phyloP scores from a whole-genome alignment of 2,888 invertebrate genomes.

The Clivina fossor region DNA sequence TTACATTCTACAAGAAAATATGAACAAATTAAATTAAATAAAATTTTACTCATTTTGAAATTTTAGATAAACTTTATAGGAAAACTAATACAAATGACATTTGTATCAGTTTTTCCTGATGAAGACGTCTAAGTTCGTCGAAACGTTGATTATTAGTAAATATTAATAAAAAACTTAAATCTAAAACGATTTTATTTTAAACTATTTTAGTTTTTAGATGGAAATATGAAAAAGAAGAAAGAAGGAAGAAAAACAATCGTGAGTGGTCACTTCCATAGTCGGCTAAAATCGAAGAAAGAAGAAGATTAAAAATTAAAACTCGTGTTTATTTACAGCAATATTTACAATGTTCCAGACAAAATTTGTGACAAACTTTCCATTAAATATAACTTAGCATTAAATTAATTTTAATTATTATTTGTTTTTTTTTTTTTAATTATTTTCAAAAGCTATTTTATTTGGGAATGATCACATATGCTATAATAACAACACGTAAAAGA shows the following conservation, averaged over 20 bases:
- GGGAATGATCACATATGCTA: constrained; percentile 29
- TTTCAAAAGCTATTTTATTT: constrained; percentile 17
- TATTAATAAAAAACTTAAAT: too few species aligned
- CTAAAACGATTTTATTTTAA: too few species aligned
- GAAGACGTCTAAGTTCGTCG: too few species aligned
- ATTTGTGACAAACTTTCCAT: constrained; percentile 22
- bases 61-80: too few species aligned
- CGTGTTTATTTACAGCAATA: constrained; percentile 34
- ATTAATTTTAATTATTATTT: constrained; percentile 11
- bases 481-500: constrained; percentile 29
- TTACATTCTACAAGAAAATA: too few species aligned
- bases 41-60: too few species aligned
- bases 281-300: background rate
- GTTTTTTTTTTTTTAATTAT: background rate
- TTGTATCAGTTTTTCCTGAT: too few species aligned
- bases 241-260: background rate
- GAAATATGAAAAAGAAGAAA: too few species aligned
- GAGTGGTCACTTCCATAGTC: background rate
- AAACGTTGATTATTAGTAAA: background rate
- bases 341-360: constrained; percentile 24
- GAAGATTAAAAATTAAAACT: constrained; percentile 23
- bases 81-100: too few species aligned
- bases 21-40: too few species aligned
- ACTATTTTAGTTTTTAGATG: too few species aligned
- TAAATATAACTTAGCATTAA: constrained; percentile 14